Base-by-base conservation (phyloP, 2,113 vertebrate genomes). In the Lota lota region DNA sequence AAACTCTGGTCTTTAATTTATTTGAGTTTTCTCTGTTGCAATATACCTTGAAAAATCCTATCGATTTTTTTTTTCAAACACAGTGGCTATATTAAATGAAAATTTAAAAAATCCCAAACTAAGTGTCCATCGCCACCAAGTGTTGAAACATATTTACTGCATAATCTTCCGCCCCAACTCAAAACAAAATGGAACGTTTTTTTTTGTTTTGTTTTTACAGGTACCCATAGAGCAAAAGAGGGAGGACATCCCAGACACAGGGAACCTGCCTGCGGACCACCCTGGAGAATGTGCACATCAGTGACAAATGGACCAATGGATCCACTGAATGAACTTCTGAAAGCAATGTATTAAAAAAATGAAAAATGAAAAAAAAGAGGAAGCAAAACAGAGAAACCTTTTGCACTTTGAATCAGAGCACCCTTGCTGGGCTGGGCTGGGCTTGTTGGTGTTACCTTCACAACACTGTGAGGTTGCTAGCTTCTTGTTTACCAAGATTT, bases 141-240 rank as follows among this genome's bases (percentile, higher is more conserved):
- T 47, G 56, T 33, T 15, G 14, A 28, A 21, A 20, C 6, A 3
- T 16, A 47, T 36, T 68, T 6, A 60, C 57, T 24, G 21, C 66
- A 58, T 8, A 33, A 4, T 33, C 7, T 33, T 33, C 28, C 3
- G 28, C 28, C 3, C 7, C 10, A 47, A 8, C 40, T 47, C 40
- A 47, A 10, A 47, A 47, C 40, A 12, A 47, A 47, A 47, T 8
- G 8, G 40, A 47, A 33, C 28, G 7, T 33, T 4, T 4, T 28
- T 1, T 5, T 33, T 0, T 33, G 10, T 47, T 14, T 14, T 47
- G n/a, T 68, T 84, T 71, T 79, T 19, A 8, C 84, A 96, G 95
- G 95, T 96, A 1, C 93, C 93, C 88, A 92, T 95, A 76, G 94
- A 95, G 67, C 92, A 90, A 68, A 96, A 93, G 73, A 92, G 82